Percentiles rank a stretch among this genome's conserved stretches.
Conservation (phyloP, 2,797 vertebrate species). For the Sebastes miniatus region DNA sequence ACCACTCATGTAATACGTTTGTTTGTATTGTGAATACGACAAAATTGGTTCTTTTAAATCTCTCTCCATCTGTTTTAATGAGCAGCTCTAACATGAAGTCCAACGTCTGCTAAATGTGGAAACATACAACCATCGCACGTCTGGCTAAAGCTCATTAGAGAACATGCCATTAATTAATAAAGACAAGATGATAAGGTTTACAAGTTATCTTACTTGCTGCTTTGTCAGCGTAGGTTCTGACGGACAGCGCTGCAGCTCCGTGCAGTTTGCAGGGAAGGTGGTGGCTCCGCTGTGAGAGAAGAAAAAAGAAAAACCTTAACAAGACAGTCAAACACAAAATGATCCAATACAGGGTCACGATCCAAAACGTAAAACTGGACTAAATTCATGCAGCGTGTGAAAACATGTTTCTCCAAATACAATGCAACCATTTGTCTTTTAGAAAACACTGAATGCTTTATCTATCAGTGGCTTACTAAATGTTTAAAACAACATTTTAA, state of each 20-base stretch:
- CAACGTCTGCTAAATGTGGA: not conserved
- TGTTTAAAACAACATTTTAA: no score
- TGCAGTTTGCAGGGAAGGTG: constrained; percentile 88
- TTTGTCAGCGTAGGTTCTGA: constrained; percentile 91
- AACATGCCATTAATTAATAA: rapidly evolving
- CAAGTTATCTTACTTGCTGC: constrained; percentile 79
- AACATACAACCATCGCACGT: not conserved
- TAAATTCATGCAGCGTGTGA: not conserved
- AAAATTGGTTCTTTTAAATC: not conserved
- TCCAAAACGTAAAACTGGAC: not conserved
- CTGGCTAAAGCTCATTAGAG: not conserved
- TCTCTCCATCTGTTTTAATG: not conserved
- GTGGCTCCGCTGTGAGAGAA: constrained; percentile 81
- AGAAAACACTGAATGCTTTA: no score
- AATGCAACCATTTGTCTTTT: no score
- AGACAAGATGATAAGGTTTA: not conserved
- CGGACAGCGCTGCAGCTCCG: constrained; percentile 80
- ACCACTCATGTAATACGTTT: no score
- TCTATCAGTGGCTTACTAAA: not conserved
- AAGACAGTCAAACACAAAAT: not conserved
- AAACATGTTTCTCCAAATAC: not conserved
- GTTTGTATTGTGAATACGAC: not conserved
- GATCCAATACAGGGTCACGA: rapidly evolving
- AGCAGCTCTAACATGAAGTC: not conserved
- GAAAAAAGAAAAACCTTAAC: not conserved